A percentile compares a stretch with the other conserved stretches of the same genome.
Conservation (phyloP, 2,797 vertebrate genomes). For the Pantherophis vulpinus region DNA sequence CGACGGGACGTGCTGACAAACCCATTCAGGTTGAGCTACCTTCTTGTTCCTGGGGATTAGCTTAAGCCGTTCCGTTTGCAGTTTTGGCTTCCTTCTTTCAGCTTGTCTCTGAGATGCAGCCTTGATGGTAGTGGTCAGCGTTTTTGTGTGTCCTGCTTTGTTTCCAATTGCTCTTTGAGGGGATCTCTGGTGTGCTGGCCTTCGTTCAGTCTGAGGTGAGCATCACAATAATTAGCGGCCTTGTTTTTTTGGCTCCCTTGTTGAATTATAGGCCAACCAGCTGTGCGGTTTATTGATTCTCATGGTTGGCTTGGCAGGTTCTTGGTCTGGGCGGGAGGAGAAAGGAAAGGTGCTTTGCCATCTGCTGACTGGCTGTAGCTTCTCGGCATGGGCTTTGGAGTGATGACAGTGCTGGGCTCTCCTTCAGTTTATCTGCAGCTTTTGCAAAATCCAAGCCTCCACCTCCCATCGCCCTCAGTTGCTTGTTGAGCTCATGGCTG, state of each 20-base stretch:
- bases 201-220: too few species aligned
- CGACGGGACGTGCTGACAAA: neutral
- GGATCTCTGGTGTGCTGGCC: too few species aligned
- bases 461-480: neutral
- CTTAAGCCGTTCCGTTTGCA: rapidly evolving
- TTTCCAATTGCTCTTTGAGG: too few species aligned
- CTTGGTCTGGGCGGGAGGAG: too few species aligned
- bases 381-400: neutral
- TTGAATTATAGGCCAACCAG: too few species aligned
- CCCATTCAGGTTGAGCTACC: neutral
- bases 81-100: neutral
- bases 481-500: neutral
- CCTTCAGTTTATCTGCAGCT: neutral
- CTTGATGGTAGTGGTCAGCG: neutral
- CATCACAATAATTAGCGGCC: too few species aligned
- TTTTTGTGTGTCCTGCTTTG: neutral
- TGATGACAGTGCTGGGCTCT: neutral
- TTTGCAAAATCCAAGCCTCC: neutral
- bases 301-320: too few species aligned
- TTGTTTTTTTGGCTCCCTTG: too few species aligned
- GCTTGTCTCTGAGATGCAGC: neutral
- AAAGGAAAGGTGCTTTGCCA: neutral
- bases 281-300: too few species aligned
- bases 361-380: too few species aligned
- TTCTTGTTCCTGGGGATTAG: neutral